phyloP scores from a whole-genome alignment of 2,113 vertebrate genomes.

The Platysternon megacephalum region DNA sequence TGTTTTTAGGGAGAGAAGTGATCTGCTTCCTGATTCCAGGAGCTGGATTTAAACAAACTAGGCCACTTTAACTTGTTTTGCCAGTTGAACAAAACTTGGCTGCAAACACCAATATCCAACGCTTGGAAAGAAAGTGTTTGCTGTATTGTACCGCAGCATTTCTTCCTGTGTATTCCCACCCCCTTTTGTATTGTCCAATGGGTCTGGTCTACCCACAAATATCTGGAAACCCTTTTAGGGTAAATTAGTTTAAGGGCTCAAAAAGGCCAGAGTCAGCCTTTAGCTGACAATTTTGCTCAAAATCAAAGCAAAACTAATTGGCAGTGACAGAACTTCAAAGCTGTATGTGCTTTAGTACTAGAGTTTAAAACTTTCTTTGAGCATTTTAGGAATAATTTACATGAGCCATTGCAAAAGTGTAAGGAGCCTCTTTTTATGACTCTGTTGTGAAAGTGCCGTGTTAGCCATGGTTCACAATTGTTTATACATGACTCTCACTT shows the following conservation, averaged over 20 bases:
- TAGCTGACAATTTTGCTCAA: background rate
- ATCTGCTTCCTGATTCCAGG: background rate
- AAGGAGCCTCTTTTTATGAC: background rate
- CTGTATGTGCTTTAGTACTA: background rate
- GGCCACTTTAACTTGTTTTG: conserved; percentile 52
- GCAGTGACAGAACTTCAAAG: background rate
- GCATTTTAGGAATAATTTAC: background rate
- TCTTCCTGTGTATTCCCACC: background rate
- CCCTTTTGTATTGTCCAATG: background rate
- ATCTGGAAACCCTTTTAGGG: background rate
- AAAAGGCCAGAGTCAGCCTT: fast-evolving
- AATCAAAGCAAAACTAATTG: background rate
- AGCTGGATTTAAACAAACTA: conserved; percentile 41
- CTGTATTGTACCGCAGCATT: background rate
- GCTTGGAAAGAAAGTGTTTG: background rate
- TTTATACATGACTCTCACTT: background rate
- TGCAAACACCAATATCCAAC: background rate
- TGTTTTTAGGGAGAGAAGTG: fast-evolving
- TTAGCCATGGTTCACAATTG: background rate
- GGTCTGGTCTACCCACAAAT: background rate
- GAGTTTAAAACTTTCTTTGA: background rate
- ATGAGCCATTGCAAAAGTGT: background rate
- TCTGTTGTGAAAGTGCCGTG: background rate
- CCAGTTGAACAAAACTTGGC: conserved; percentile 47
- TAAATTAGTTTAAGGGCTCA: background rate